A percentile compares a stretch with the other conserved stretches of the same genome.
Conservation (phyloP, 2,797 vertebrate genomes). For the Telmatherina bonti region DNA sequence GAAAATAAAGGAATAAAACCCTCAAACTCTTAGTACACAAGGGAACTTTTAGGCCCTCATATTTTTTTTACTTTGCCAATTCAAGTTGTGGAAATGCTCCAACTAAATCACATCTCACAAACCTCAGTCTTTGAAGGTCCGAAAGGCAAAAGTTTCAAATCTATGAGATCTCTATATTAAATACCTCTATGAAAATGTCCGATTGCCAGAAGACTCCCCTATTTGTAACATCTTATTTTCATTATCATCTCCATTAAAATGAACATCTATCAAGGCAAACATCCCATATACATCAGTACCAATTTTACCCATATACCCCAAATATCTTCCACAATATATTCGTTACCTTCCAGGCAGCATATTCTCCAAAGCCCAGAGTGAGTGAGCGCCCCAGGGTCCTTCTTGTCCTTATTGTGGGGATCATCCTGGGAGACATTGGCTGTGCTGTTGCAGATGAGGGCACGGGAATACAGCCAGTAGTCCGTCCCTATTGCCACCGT, state of each 20-base stretch:
- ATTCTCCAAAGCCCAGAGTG: constrained; percentile 96
- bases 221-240: background rate
- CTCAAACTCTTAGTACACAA: too few relatives aligned
- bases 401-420: constrained; percentile 89
- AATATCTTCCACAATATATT: constrained; percentile 9
- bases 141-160: too few relatives aligned
- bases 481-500: constrained; percentile 96
- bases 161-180: too few relatives aligned
- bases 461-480: constrained; percentile 96
- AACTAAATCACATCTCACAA: too few relatives aligned
- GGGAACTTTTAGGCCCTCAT: too few relatives aligned
- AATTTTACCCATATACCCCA: constrained; percentile 14
- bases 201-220: background rate
- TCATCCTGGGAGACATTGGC: constrained; percentile 88
- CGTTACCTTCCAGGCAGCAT: constrained; percentile 93
- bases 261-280: constrained; percentile 7
- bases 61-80: too few relatives aligned
- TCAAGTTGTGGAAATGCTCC: too few relatives aligned
- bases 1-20: too few relatives aligned
- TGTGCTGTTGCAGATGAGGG: constrained; percentile 94
- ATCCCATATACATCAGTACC: background rate
- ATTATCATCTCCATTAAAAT: constrained; percentile 1
- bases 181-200: too few relatives aligned
- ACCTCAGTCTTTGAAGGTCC: too few relatives aligned
- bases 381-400: constrained; percentile 92